Conservation (phyloP, 2,888 invertebrate species). For the Netelia inedita region DNA sequence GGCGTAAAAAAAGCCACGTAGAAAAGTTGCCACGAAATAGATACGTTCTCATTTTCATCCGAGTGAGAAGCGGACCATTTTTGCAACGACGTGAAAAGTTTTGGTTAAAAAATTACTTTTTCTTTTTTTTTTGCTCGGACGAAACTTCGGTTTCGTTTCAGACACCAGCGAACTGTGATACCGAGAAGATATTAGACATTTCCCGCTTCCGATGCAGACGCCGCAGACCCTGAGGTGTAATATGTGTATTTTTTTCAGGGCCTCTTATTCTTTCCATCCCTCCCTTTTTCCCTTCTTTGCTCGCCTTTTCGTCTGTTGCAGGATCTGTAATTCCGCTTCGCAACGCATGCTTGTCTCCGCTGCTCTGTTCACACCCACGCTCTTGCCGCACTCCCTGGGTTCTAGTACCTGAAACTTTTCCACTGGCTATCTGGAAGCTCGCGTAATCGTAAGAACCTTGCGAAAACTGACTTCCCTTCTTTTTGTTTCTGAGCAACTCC, state of each 20-base stretch:
- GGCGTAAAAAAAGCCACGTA: not conserved
- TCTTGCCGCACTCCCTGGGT: slow-evolving; percentile 33
- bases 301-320: slow-evolving; percentile 17
- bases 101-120: not conserved
- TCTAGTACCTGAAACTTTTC: slow-evolving; percentile 53
- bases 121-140: not conserved
- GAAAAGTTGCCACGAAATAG: not conserved
- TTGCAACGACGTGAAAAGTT: not conserved
- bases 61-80: not conserved
- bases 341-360: slow-evolving; percentile 42
- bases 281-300: not conserved
- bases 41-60: not conserved
- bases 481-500: not conserved
- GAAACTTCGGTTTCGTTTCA: not conserved
- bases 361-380: slow-evolving; percentile 51
- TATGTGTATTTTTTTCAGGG: slow-evolving; percentile 6
- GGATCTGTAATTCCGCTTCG: slow-evolving; percentile 13
- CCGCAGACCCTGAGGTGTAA: not conserved
- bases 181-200: slow-evolving; percentile 28
- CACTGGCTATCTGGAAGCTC: slow-evolving; percentile 35
- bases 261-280: slow-evolving; percentile 21
- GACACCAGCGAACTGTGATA: not conserved
- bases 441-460: slow-evolving; percentile 41
- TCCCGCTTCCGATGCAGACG: slow-evolving; percentile 34
- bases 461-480: not conserved